A percentile compares a stretch with the other conserved stretches of the same genome.
Evolutionary conservation across 1,140 invertebrate genomes (phyloP).

Genomic region (Neodiprion virginianus): DNA sequence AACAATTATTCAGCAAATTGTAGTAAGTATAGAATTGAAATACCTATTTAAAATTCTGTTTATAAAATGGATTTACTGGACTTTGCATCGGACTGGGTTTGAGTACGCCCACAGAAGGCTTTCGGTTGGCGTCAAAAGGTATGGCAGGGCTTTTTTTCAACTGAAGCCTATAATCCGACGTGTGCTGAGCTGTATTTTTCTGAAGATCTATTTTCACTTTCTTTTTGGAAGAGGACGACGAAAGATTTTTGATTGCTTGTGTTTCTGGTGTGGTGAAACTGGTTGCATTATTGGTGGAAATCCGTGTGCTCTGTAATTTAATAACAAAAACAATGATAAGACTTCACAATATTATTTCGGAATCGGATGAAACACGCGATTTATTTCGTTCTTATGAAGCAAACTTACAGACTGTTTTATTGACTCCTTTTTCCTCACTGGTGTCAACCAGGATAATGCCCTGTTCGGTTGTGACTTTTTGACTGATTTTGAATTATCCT

Average conservation of each 20-base stretch:
- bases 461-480: not conserved
- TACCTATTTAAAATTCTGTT: constrained; percentile 54
- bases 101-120: constrained; percentile 71
- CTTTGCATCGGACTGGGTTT: constrained; percentile 72
- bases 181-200: constrained; percentile 70
- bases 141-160: constrained; percentile 73
- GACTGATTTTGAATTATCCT: not conserved
- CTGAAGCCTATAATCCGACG: constrained; percentile 73
- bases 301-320: too few species aligned
- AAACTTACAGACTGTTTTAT: constrained; percentile 4
- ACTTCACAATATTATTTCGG: too few species aligned
- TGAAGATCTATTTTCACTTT: constrained; percentile 72
- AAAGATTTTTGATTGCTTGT: constrained; percentile 10
- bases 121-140: constrained; percentile 73
- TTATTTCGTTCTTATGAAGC: not conserved
- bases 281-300: not conserved
- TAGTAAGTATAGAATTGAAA: not conserved
- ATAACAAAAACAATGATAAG: too few species aligned
- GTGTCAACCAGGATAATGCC: too few species aligned
- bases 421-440: too few species aligned
- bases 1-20: not conserved
- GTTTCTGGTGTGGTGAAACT: not conserved
- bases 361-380: too few species aligned
- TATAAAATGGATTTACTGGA: constrained; percentile 80
- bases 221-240: constrained; percentile 47